Evolutionary conservation across 92 coral and sea anemone genomes (phyloP).

Genomic region (Epizoanthus illoricatus): DNA sequence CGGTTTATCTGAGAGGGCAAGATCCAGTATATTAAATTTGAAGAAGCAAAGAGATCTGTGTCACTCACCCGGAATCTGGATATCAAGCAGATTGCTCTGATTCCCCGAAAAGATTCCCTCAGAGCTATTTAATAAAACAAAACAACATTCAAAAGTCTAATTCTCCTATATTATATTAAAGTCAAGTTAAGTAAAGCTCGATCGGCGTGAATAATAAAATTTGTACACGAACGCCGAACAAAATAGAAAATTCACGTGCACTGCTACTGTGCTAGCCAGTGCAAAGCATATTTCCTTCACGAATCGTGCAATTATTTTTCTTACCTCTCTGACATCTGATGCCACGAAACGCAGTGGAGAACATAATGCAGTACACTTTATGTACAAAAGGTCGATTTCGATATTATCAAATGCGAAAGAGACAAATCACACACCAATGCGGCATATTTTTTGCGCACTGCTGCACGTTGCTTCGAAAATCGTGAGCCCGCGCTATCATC

Average conservation of each 20-base stretch:
- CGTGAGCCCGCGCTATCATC: constrained; percentile 13
- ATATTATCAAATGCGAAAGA: background rate
- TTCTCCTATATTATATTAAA: background rate
- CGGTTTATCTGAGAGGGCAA: background rate
- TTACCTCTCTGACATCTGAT: constrained; percentile 23
- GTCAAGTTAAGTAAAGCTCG: background rate
- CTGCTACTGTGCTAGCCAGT: background rate
- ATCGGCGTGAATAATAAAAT: background rate
- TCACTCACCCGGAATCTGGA: constrained; percentile 51
- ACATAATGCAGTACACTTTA: background rate
- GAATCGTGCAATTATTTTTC: background rate
- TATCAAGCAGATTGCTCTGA: constrained; percentile 39
- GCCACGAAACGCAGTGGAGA: constrained; percentile 24
- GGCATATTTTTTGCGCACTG: background rate
- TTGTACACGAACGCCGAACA: too few species aligned
- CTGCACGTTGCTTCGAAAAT: constrained; percentile 20
- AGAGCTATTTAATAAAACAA: constrained; percentile 43
- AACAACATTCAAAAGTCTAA: background rate
- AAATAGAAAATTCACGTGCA: constrained; percentile 3
- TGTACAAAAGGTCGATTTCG: background rate
- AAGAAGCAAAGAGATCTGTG: background rate
- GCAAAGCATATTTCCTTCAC: background rate
- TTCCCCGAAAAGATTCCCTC: constrained; percentile 42
- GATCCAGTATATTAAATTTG: background rate
- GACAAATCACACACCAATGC: background rate